Evolutionary conservation across 2,797 vertebrate species (phyloP), one percentile per base, ranked within the genome.

Genomic region (Selene dorsalis): DNA sequence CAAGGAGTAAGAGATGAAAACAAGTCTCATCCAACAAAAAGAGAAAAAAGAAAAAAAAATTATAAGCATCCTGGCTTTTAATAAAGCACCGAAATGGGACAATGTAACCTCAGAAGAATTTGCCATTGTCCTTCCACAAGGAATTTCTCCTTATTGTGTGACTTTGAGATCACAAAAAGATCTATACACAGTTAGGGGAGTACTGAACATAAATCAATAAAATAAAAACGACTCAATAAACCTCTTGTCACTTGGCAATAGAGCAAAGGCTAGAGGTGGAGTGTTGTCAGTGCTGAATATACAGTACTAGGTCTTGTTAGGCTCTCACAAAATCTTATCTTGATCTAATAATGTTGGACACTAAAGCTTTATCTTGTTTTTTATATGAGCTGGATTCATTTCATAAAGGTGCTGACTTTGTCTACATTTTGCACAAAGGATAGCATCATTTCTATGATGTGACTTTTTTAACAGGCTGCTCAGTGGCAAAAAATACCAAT

Each of bases 131-230:
- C 22, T 70, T 69, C 32, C 59, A 43, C n/a, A 30, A 77, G 59
- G 84, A 73, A 83, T 82, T 59, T 84, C n/a, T 48, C 1, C 22
- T 39, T 80, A 81, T 84, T 73, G 26, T 75, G 55, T 56, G 60
- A 72, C 53, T 80, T 72, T 84, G 6, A 84, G 55, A 50, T 73
- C 41, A 50, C 38, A 79, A 32, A 83, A 53, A 28, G 10, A 38
- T 66, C 12, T 20, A 50, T 9, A 32, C 10, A 56, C 6, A 56
- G 11, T 77, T 28, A 50, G 38, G 6, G 2, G 12, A 0, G 1
- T 6, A 8, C n/a, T 59, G 10, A 24, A 65, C 50, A 35, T 6
- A 45, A 16, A 67, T 60, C 12, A 10, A 13, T 26, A 18, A 57
- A 24, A 62, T 16, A 5, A 5, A 48, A 30, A 64, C 17, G 24